Evolutionary conservation across 2,888 invertebrate genomes (phyloP).

Genomic region (Mesorhabditis spiculigera): DNA sequence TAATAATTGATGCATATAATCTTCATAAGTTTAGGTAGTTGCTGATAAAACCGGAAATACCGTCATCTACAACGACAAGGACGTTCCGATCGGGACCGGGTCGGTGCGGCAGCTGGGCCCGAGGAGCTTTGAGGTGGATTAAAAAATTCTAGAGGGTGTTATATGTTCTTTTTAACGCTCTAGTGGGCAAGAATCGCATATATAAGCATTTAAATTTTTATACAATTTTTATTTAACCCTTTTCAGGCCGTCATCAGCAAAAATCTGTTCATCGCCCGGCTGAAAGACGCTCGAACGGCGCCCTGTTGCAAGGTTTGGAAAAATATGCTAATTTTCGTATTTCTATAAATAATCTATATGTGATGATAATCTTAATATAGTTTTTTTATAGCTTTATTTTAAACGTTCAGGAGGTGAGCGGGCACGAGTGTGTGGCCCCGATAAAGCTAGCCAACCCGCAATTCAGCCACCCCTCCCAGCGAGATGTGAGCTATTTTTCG

Average conservation of each 20-base stretch:
- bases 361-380: too few relatives aligned
- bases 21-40: slow-evolving; percentile 32
- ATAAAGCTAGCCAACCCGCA: slow-evolving; percentile 54
- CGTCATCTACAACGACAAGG: slow-evolving; percentile 56
- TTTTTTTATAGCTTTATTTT: neutral
- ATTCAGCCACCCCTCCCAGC: slow-evolving; percentile 30
- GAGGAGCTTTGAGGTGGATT: slow-evolving; percentile 44
- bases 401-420: slow-evolving; percentile 35
- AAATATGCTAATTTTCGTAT: too few relatives aligned
- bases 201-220: neutral
- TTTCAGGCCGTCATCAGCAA: slow-evolving; percentile 53
- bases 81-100: slow-evolving; percentile 57
- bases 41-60: slow-evolving; percentile 58
- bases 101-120: slow-evolving; percentile 46
- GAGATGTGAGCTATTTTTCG: slow-evolving; percentile 16
- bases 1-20: neutral
- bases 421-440: slow-evolving; percentile 49
- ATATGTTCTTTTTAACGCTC: neutral
- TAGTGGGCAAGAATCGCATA: neutral
- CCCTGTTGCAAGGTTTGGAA: slow-evolving; percentile 41
- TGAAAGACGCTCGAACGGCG: slow-evolving; percentile 50
- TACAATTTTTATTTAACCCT: neutral
- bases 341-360: too few relatives aligned
- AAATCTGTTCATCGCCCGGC: slow-evolving; percentile 52
- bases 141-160: neutral